A percentile compares a stretch with the other conserved stretches of the same genome.
These are phyloP conservation scores for Temnothorax curvispinosus DNA, from an alignment of 1,140 invertebrate genomes.

Conservation along the genomic window DNA sequence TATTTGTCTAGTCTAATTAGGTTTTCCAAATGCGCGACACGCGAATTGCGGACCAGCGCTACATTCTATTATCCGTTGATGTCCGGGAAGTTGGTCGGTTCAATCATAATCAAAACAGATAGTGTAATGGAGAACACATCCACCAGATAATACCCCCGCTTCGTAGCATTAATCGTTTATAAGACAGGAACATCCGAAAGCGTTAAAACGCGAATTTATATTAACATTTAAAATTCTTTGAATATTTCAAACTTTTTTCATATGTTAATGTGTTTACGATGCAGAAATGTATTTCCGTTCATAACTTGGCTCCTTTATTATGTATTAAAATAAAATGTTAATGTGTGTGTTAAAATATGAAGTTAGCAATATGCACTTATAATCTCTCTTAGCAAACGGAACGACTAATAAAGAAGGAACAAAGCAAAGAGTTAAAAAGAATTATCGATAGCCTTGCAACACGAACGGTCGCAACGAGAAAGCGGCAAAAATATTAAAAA, in stretches of 20 bases:
- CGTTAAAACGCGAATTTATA: not conserved
- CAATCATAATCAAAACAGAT: not conserved
- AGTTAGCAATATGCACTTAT: not conserved
- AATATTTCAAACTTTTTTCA: not conserved
- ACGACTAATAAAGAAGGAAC: not conserved
- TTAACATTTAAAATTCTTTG: not conserved
- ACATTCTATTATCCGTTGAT: constrained; percentile 57
- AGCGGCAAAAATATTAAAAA: constrained; percentile 39
- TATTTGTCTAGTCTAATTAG: constrained; percentile 71
- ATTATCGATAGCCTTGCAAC: constrained; percentile 19
- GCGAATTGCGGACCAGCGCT: constrained; percentile 44
- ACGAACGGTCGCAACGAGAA: constrained; percentile 9
- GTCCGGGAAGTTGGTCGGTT: constrained; percentile 38
- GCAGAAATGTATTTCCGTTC: not conserved
- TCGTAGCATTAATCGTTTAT: not conserved
- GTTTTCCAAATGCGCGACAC: constrained; percentile 63
- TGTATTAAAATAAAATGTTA: constrained; percentile 9
- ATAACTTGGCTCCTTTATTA: not conserved
- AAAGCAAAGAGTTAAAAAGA: not conserved
- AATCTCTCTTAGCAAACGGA: not conserved
- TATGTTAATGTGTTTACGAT: not conserved
- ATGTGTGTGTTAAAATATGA: not conserved
- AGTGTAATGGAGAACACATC: not conserved
- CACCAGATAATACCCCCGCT: not conserved
- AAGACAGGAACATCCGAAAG: not conserved